These are phyloP conservation scores for Potorous gilbertii DNA, from an alignment of 2,797 vertebrate genomes.

Conservation along the genomic window DNA sequence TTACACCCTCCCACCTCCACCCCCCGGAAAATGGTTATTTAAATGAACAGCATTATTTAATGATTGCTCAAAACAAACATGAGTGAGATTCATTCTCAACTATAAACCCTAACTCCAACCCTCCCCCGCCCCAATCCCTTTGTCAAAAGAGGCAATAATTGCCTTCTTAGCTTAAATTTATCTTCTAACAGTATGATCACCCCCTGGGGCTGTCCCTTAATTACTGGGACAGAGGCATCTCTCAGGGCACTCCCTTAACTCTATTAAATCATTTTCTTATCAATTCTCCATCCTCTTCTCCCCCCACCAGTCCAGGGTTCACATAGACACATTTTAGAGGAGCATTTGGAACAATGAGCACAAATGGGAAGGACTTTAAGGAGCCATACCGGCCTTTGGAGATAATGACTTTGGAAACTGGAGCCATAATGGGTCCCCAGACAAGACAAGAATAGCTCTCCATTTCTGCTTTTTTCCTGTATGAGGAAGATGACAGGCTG, in stretches of 20 bases:
- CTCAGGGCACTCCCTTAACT: slow-evolving; percentile 45
- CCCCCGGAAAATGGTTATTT: neutral
- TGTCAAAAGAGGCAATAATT: slow-evolving; percentile 32
- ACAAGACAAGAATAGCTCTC: slow-evolving; percentile 71
- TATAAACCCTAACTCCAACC: neutral
- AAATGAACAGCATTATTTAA: slow-evolving; percentile 29
- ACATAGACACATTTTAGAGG: slow-evolving; percentile 2
- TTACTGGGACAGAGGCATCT: slow-evolving; percentile 38
- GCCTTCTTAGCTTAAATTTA: slow-evolving; percentile 57
- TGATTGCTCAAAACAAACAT: neutral
- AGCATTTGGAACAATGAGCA: slow-evolving; percentile 19
- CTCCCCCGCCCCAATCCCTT: neutral
- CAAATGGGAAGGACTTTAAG: slow-evolving; percentile 56
- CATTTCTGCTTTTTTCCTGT: slow-evolving; percentile 35
- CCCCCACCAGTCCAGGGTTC: neutral
- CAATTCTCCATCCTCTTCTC: neutral
- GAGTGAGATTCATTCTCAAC: slow-evolving; percentile 31
- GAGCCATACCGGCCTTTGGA: slow-evolving; percentile 69
- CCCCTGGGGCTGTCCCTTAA: slow-evolving; percentile 32
- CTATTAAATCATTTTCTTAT: neutral
- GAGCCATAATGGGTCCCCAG: slow-evolving; percentile 57
- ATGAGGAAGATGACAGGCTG: slow-evolving; percentile 47
- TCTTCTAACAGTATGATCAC: slow-evolving; percentile 23
- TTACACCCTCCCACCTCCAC: neutral
- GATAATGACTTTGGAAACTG: slow-evolving; percentile 71